A percentile compares a stretch with the other conserved stretches of the same genome.
Evolutionary conservation across 1,140 invertebrate genomes (phyloP).

Genomic region (Calephelis virginiensis): DNA sequence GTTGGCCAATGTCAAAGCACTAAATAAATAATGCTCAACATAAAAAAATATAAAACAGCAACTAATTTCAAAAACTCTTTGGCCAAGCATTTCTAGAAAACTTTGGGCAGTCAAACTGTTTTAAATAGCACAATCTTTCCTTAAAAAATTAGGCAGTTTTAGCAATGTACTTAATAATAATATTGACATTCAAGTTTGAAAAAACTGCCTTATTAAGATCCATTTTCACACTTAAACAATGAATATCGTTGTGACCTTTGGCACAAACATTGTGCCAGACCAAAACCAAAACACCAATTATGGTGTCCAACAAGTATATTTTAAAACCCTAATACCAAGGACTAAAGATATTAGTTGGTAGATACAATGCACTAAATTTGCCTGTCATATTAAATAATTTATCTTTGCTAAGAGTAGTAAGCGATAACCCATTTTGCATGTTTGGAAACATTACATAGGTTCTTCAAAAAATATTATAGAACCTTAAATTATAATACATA

Average conservation of each 20-base stretch:
- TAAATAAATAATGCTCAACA: slow-evolving; percentile 1
- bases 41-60: slow-evolving; percentile 2
- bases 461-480: not conserved
- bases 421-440: not conserved
- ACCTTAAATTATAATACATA: slow-evolving; percentile 1
- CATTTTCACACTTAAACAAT: no score
- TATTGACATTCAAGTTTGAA: no score
- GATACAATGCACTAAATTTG: slow-evolving; percentile 1
- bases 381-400: not conserved
- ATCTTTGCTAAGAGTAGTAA: slow-evolving; percentile 1
- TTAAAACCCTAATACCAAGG: not conserved
- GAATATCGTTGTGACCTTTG: not conserved
- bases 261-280: slow-evolving; percentile 3
- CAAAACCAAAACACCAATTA: not conserved
- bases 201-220: no score
- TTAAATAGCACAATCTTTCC: not conserved
- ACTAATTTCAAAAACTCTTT: slow-evolving; percentile 1
- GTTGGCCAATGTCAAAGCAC: slow-evolving; percentile 7
- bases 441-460: not conserved
- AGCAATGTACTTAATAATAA: not conserved
- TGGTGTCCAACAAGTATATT: no score
- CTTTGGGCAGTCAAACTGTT: no score
- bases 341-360: not conserved
- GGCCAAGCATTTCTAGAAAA: not conserved
- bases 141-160: slow-evolving; percentile 1